phyloP scores from a whole-genome alignment of 2,113 vertebrate genomes.

The Dolichotis patagonum region DNA sequence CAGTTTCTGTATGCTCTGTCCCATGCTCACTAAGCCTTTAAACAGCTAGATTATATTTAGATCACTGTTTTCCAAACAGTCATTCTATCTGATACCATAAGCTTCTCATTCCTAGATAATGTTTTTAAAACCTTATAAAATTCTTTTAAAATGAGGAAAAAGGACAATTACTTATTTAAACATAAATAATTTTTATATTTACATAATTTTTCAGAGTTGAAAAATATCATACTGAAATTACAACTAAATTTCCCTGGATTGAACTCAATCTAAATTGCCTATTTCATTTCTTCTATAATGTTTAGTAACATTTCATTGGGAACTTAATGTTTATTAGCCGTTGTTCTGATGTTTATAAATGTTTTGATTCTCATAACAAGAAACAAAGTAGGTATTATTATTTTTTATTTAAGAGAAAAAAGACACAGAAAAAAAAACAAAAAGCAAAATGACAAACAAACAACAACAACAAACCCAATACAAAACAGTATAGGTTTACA shows the following conservation, averaged over 20 bases:
- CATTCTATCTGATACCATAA: not conserved
- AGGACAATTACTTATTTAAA: not conserved
- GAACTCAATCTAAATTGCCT: not conserved
- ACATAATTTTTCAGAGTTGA: not conserved
- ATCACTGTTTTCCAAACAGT: not conserved
- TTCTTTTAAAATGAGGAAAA: not conserved
- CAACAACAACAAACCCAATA: too few relatives aligned
- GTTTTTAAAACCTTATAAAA: not conserved
- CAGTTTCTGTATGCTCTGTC: not conserved
- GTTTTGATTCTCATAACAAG: not conserved
- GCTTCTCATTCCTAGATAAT: not conserved
- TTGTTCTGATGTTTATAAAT: not conserved
- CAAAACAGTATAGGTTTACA: too few relatives aligned
- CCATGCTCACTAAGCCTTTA: not conserved
- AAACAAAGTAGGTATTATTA: not conserved
- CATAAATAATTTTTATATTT: too few relatives aligned
- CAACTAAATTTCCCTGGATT: not conserved
- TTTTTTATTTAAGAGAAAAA: too few relatives aligned
- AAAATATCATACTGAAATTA: not conserved
- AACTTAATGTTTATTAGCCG: not conserved
- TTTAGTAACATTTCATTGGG: not conserved
- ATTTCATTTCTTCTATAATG: not conserved
- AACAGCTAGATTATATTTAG: not conserved
- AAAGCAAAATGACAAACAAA: too few relatives aligned
- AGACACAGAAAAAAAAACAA: too few relatives aligned